phyloP scores from a whole-genome alignment of 2,888 invertebrate genomes.

The Spisula solida region DNA sequence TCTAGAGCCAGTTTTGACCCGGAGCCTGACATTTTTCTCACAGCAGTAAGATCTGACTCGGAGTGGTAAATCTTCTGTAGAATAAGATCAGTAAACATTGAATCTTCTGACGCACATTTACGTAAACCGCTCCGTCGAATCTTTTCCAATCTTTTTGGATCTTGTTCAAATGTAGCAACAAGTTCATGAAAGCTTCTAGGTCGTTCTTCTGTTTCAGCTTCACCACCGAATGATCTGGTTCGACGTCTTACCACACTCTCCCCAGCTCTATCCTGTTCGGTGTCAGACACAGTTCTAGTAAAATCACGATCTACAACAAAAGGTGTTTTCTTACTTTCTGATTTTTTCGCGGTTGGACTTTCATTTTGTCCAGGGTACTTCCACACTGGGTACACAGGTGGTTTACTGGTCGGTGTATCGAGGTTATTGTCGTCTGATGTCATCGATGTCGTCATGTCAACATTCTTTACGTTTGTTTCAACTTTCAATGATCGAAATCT shows the following conservation, averaged over 20 bases:
- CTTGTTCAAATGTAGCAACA: conserved; percentile 79
- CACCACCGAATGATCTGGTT: conserved; percentile 54
- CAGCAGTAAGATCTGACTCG: conserved; percentile 30
- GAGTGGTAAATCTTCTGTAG: conserved; percentile 77
- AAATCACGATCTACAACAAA: conserved; percentile 29
- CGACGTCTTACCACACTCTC: conserved; percentile 56
- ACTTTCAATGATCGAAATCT: conserved; percentile 64
- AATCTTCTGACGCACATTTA: conserved; percentile 81
- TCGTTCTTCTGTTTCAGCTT: conserved; percentile 70
- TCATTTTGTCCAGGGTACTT: conserved; percentile 66
- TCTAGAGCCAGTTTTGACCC: conserved; percentile 49
- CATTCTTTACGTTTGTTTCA: conserved; percentile 53
- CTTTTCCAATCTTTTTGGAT: conserved; percentile 72
- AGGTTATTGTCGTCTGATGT: conserved; percentile 52
- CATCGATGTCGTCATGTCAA: conserved; percentile 40
- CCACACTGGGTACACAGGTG: conserved; percentile 76
- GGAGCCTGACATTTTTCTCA: conserved; percentile 36
- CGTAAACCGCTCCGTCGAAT: conserved; percentile 71
- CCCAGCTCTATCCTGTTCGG: conserved; percentile 45
- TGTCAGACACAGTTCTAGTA: conserved; percentile 52
- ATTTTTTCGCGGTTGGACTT: conserved; percentile 48
- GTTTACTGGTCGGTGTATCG: conserved; percentile 72
- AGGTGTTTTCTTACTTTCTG: conserved; percentile 35
- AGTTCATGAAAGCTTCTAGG: conserved; percentile 84
- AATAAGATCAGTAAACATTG: conserved; percentile 73